Conservation (phyloP, 2,888 invertebrate genomes). For the Erannis defoliaria region DNA sequence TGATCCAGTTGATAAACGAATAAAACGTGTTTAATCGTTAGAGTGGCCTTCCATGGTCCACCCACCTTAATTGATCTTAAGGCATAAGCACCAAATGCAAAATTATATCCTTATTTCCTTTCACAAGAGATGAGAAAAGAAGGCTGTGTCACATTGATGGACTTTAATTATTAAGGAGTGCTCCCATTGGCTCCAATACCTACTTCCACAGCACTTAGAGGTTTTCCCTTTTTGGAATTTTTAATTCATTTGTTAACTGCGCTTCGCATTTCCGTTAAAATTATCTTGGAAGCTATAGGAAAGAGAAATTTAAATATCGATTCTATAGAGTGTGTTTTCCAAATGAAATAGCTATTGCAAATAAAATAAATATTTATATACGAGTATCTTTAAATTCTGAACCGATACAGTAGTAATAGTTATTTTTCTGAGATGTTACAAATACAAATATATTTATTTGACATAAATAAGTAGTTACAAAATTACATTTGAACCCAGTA, state of each 20-base stretch:
- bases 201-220: slow-evolving; percentile 53
- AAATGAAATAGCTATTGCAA: too few species aligned
- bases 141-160: slow-evolving; percentile 57
- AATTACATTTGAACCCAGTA: too few species aligned
- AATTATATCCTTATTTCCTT: slow-evolving; percentile 13
- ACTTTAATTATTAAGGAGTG: slow-evolving; percentile 60
- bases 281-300: slow-evolving; percentile 9
- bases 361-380: too few species aligned
- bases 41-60: too few species aligned
- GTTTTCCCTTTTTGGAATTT: slow-evolving; percentile 50
- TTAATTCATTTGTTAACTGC: slow-evolving; percentile 45
- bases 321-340: background rate
- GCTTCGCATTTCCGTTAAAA: slow-evolving; percentile 20
- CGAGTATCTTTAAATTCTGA: too few species aligned
- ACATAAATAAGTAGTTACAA: too few species aligned
- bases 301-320: background rate
- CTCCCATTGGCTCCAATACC: slow-evolving; percentile 57
- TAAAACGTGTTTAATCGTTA: too few species aligned
- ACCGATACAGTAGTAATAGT: too few species aligned
- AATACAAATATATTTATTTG: too few species aligned
- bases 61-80: too few species aligned
- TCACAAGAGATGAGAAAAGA: slow-evolving; percentile 52
- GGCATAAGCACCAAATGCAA: background rate
- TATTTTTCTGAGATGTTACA: too few species aligned
- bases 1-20: too few species aligned